Base-by-base conservation (phyloP, 2,888 invertebrate species). In the Andricus curvator region DNA sequence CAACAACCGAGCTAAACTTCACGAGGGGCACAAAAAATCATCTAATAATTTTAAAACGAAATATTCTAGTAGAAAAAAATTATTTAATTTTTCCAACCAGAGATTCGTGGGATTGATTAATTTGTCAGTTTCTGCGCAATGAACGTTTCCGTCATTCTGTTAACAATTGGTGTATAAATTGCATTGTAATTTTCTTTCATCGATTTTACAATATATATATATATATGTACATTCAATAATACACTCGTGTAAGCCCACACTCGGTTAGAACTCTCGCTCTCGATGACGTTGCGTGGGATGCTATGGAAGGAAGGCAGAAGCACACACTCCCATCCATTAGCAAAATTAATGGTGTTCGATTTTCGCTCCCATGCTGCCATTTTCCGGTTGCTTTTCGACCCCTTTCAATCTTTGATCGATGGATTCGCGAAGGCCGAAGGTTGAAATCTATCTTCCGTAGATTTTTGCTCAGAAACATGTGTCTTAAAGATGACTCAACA, bases 301-400 rank as follows among this genome's bases (percentile, higher is more conserved):
- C 6, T 29, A 60, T 64, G 29, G 81, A 78, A 84, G 78, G 80
- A 83, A 83, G 84, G 86, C 80, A 82, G 86, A 78, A 87, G 85
- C 87, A 85, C 85, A 85, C 86, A 85, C 86, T 84, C 86, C 82
- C 83, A 84, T 86, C 87, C 87, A 90, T 90, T 90, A 90, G 84
- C 87, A 85, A 87, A 89, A 90, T 90, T 89, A 89, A 90, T 90
- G 88, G 88, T 86, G 88, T 88, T 87, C 84, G 86, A 85, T 88
- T 87, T 86, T 87, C 83, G 82, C 82, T 83, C 78, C 78, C 85
- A 44, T 22, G 41, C 68, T 68, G n/a, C 29, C 29, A 56, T 56
- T 76, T 56, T 41, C 25, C 37, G 11, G 51, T 33, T n/a, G 62
- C 44, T 64, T 37, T 41, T 22, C 79, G 76, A 64, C 77, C 68